phyloP scores from a whole-genome alignment of 2,797 vertebrate species.

The Dicrostonyx torquatus region DNA sequence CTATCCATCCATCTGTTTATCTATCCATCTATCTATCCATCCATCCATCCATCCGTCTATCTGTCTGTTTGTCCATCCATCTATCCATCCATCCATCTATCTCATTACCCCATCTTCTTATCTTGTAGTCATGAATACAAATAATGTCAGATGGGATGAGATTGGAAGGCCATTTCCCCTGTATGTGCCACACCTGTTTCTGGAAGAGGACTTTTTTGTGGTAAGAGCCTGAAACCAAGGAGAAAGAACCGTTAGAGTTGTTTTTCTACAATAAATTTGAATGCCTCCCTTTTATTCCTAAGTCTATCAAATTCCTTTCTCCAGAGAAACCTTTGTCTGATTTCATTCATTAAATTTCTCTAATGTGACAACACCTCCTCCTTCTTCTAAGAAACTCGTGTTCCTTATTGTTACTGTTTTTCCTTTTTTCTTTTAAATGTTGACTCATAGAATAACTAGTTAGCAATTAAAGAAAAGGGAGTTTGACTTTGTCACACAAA shows the following conservation, averaged over 20 bases:
- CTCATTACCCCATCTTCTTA: background rate
- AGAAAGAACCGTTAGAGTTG: background rate
- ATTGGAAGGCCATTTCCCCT: background rate
- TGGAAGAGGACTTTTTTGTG: background rate
- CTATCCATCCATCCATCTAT: background rate
- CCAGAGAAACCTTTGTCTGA: slow-evolving; percentile 5
- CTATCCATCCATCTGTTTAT: too few relatives aligned
- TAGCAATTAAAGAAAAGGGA: slow-evolving; percentile 60
- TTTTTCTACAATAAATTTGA: background rate
- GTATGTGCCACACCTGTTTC: background rate
- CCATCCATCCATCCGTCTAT: background rate
- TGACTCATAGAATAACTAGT: slow-evolving; percentile 44
- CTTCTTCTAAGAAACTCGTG: background rate
- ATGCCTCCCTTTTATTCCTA: background rate
- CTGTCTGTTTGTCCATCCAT: too few relatives aligned
- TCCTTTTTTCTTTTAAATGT: background rate
- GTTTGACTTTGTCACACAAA: slow-evolving; percentile 48
- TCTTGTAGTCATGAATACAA: slow-evolving; percentile 3
- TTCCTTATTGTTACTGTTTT: slow-evolving; percentile 13
- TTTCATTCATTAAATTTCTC: slow-evolving; percentile 8
- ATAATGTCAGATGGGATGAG: background rate
- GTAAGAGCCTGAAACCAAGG: slow-evolving; percentile 9
- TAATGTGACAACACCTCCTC: background rate
- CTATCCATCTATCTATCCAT: too few relatives aligned
- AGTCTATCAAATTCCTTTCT: background rate